A percentile compares a stretch with the other conserved stretches of the same genome.
Evolutionary conservation across 2,888 invertebrate genomes (phyloP).

Genomic region (Polydrusus cervinus): DNA sequence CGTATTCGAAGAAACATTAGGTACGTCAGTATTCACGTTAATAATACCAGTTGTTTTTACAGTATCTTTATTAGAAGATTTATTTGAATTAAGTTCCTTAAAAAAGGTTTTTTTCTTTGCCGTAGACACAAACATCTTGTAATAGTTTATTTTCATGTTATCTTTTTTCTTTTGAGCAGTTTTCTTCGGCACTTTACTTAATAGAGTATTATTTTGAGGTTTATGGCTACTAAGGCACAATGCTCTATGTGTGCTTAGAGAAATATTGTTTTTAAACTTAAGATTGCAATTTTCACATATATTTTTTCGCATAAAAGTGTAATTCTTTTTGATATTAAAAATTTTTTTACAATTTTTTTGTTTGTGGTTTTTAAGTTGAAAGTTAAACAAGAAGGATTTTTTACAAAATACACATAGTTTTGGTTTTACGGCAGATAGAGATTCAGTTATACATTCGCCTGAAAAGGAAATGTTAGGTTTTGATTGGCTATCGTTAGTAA

Average conservation of each 20-base stretch:
- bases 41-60: neutral
- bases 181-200: too few relatives aligned
- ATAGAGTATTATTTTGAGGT: too few relatives aligned
- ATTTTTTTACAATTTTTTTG: neutral
- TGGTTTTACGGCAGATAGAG: neutral
- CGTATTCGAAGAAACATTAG: neutral
- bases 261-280: slow-evolving; percentile 12
- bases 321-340: neutral
- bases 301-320: slow-evolving; percentile 11
- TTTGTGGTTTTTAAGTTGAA: slow-evolving; percentile 7
- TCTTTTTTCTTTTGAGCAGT: neutral
- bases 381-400: slow-evolving; percentile 11
- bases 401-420: slow-evolving; percentile 11
- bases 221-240: neutral
- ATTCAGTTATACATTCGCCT: neutral
- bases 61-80: too few relatives aligned
- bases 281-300: slow-evolving; percentile 21
- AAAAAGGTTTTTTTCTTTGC: too few relatives aligned
- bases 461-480: neutral
- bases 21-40: neutral
- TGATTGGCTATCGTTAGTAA: neutral
- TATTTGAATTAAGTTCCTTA: too few relatives aligned
- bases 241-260: neutral
- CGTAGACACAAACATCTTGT: too few relatives aligned
- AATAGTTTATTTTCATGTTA: neutral